A percentile compares a stretch with the other conserved stretches of the same genome.
Evolutionary conservation across 2,888 invertebrate genomes (phyloP).

Genomic region (Erpobdella octoculata): DNA sequence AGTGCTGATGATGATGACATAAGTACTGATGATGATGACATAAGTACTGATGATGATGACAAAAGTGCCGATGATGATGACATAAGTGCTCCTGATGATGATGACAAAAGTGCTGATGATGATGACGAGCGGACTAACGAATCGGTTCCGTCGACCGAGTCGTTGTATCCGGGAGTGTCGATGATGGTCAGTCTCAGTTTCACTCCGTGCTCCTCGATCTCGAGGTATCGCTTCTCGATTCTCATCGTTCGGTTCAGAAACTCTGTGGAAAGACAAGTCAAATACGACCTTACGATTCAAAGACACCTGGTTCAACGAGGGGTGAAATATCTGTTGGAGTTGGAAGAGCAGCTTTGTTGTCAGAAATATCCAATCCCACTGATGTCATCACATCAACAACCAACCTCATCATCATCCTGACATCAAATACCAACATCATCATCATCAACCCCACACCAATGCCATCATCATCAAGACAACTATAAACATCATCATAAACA

Average conservation of each 20-base stretch:
- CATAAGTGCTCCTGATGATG: slow-evolving; percentile 12
- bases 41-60: not conserved
- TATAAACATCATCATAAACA: too few relatives aligned
- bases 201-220: slow-evolving; percentile 53
- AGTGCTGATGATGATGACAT: not conserved
- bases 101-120: slow-evolving; percentile 2
- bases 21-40: not conserved
- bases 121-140: slow-evolving; percentile 40
- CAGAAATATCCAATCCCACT: too few relatives aligned
- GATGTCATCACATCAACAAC: too few relatives aligned
- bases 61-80: slow-evolving; percentile 10
- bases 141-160: slow-evolving; percentile 48
- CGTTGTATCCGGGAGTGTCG: slow-evolving; percentile 53
- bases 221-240: slow-evolving; percentile 77
- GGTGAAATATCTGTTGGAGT: too few relatives aligned
- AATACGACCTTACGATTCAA: too few relatives aligned
- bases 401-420: too few relatives aligned
- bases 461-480: too few relatives aligned
- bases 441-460: too few relatives aligned
- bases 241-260: slow-evolving; percentile 74
- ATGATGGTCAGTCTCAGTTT: slow-evolving; percentile 49
- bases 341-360: too few relatives aligned
- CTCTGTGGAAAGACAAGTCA: not conserved
- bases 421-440: too few relatives aligned
- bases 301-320: too few relatives aligned